A percentile compares a stretch with the other conserved stretches of the same genome.
phyloP scores from a whole-genome alignment of 2,797 vertebrate genomes.

The Notolepis coatsorum region DNA sequence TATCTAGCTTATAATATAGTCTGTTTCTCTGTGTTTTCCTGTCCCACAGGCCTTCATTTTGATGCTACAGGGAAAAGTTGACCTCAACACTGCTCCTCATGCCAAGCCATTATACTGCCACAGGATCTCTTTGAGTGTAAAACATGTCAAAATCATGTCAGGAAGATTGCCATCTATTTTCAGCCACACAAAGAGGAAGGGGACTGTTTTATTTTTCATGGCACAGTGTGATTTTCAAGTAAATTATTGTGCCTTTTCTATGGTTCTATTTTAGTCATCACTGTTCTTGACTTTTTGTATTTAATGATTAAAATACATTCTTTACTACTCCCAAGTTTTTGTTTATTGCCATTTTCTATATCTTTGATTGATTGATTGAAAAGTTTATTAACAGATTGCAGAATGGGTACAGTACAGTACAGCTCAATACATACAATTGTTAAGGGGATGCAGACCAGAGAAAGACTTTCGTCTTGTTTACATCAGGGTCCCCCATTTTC shows the following conservation, averaged over 20 bases:
- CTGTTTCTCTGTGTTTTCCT: neutral
- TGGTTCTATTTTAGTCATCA: slow-evolving; percentile 77
- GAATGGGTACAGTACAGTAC: too few species aligned
- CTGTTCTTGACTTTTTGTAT: slow-evolving; percentile 78
- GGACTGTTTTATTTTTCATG: slow-evolving; percentile 77
- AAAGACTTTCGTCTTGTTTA: too few species aligned
- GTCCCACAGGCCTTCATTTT: slow-evolving; percentile 68
- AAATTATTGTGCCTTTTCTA: slow-evolving; percentile 86
- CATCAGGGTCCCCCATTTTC: too few species aligned
- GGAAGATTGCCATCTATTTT: slow-evolving; percentile 73
- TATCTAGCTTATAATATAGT: neutral
- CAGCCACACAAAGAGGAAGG: slow-evolving; percentile 67
- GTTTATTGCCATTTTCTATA: slow-evolving; percentile 1
- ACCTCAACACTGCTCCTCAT: slow-evolving; percentile 80
- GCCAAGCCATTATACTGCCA: slow-evolving; percentile 82
- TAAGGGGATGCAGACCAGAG: too few species aligned
- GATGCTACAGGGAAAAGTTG: slow-evolving; percentile 79
- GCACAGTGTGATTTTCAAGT: slow-evolving; percentile 78
- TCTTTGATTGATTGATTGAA: too few species aligned
- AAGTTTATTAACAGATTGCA: too few species aligned
- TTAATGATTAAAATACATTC: slow-evolving; percentile 78
- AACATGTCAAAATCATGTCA: slow-evolving; percentile 60
- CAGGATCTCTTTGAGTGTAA: slow-evolving; percentile 55
- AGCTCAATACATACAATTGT: too few species aligned
- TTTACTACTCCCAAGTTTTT: slow-evolving; percentile 56